These are phyloP conservation scores for Myopa testacea DNA, from an alignment of 2,888 invertebrate genomes.

Conservation along the genomic window DNA sequence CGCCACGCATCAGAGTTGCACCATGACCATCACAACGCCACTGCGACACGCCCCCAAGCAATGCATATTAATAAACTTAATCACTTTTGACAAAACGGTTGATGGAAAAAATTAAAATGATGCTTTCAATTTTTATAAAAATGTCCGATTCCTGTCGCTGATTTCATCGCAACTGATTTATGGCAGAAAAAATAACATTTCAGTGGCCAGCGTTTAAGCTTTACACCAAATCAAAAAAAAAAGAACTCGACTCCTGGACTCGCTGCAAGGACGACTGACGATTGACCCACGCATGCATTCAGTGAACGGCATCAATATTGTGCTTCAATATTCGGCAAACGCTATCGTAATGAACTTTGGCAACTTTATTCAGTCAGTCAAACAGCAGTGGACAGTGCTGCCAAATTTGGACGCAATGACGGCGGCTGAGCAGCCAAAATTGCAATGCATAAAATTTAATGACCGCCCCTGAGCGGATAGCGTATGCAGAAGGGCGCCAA, in stretches of 20 bases:
- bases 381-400: background rate
- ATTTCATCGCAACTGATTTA: slow-evolving; percentile 8
- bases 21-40: background rate
- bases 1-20: background rate
- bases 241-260: background rate
- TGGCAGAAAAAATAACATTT: slow-evolving; percentile 1
- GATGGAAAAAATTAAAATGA: slow-evolving; percentile 14
- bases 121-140: slow-evolving; percentile 20
- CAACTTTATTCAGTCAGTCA: slow-evolving; percentile 3
- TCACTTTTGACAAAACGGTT: slow-evolving; percentile 21
- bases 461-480: background rate
- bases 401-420: background rate
- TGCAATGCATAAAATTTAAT: slow-evolving; percentile 22
- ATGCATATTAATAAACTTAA: slow-evolving; percentile 36
- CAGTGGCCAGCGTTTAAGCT: no score
- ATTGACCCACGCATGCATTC: background rate
- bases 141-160: slow-evolving; percentile 12
- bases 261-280: background rate
- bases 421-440: background rate
- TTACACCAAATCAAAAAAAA: no score
- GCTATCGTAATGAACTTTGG: slow-evolving; percentile 22
- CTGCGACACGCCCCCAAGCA: background rate
- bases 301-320: no score
- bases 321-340: background rate
- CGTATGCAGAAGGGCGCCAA: background rate